A percentile compares a stretch with the other conserved stretches of the same genome.
phyloP scores from a whole-genome alignment of 1,140 invertebrate genomes.

The Platyscapa corneri region DNA sequence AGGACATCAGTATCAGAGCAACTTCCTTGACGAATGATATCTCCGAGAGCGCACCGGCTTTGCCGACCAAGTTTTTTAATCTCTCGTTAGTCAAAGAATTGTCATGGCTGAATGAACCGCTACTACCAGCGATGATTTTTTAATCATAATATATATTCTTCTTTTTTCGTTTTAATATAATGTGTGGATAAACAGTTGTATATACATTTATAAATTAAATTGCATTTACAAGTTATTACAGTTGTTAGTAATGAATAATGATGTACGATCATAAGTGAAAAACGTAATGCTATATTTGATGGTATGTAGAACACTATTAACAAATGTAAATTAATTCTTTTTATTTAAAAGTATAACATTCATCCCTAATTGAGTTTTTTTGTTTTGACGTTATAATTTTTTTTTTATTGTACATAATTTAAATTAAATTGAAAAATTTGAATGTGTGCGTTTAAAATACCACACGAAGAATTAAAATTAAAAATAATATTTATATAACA shows the following conservation, averaged over 20 bases:
- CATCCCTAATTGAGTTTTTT: too few species aligned
- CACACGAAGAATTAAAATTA: too few species aligned
- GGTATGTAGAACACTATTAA: background rate
- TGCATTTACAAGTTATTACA: background rate
- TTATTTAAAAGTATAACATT: too few species aligned
- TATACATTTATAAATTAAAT: background rate
- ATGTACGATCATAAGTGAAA: background rate
- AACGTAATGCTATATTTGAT: background rate
- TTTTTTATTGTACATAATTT: too few species aligned
- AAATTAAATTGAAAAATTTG: too few species aligned
- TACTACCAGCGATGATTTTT: background rate
- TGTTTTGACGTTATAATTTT: too few species aligned
- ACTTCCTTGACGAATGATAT: conserved; percentile 72
- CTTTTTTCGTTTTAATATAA: background rate
- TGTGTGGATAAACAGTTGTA: background rate
- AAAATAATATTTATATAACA: too few species aligned
- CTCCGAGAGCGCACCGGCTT: conserved; percentile 53
- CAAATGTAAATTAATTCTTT: background rate
- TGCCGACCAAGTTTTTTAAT: conserved; percentile 60
- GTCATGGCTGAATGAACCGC: conserved; percentile 38
- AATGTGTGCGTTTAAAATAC: too few species aligned
- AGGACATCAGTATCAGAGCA: conserved; percentile 72
- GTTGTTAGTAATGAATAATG: background rate
- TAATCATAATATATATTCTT: background rate
- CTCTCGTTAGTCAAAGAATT: conserved; percentile 62